Evolutionary conservation across 2,888 invertebrate genomes (phyloP).

Genomic region (Phlogophora meticulosa): DNA sequence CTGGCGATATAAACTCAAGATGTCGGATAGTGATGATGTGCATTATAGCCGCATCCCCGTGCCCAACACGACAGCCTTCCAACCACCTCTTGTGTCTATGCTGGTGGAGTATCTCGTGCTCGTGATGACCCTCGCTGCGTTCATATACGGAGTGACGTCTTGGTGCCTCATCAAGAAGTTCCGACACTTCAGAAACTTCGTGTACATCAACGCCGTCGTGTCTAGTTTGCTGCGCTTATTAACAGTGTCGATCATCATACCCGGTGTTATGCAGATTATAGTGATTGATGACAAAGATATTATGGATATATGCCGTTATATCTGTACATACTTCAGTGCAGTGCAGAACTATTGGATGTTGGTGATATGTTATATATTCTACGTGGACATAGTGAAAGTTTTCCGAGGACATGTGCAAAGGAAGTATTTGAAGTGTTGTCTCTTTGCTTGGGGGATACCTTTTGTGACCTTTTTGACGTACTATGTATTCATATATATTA

Average conservation of each 20-base stretch:
- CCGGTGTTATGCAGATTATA: neutral
- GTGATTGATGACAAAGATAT: too few species aligned
- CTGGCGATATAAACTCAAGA: conserved; percentile 19
- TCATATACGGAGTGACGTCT: conserved; percentile 14
- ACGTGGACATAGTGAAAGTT: conserved; percentile 15
- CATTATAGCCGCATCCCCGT: conserved; percentile 46
- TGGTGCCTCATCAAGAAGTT: conserved; percentile 14
- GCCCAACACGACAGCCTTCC: conserved; percentile 47
- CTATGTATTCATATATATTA: neutral
- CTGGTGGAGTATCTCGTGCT: conserved; percentile 45
- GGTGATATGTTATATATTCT: conserved; percentile 22
- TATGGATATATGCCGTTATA: neutral
- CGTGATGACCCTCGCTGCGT: neutral
- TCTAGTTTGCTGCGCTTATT: conserved; percentile 3
- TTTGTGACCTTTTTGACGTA: neutral
- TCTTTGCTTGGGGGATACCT: conserved; percentile 20
- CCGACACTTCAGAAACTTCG: conserved; percentile 14
- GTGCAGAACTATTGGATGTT: conserved; percentile 16
- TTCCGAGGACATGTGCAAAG: neutral
- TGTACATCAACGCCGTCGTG: conserved; percentile 10
- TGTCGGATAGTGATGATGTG: conserved; percentile 49
- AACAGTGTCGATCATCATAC: neutral
- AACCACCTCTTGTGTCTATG: conserved; percentile 36
- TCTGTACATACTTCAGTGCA: neutral
- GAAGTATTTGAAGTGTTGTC: conserved; percentile 9